Percentiles rank a stretch among this genome's conserved stretches.
Conservation (phyloP, 2,113 vertebrate species). For the Brachyhypopomus gauderio region DNA sequence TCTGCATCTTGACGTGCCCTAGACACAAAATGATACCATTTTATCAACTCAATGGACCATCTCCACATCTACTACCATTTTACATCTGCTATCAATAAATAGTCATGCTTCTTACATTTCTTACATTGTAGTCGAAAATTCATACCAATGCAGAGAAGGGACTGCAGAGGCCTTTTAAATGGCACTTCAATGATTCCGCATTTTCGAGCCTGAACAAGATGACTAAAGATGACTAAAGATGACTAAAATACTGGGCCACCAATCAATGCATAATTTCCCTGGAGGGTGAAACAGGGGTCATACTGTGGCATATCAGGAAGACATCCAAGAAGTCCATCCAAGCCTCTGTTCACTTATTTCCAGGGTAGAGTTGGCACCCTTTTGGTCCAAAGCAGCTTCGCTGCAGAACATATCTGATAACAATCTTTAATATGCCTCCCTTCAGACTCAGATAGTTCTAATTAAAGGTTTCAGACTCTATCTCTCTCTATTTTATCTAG, state of each 20-base stretch:
- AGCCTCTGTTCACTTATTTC: conserved; percentile 57
- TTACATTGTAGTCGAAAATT: too few species aligned
- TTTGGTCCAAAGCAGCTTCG: conserved; percentile 60
- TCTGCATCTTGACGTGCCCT: too few species aligned
- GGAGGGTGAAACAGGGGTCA: conserved; percentile 40
- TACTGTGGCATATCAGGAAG: conserved; percentile 51
- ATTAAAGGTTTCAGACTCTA: not conserved
- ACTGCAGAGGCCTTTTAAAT: not conserved
- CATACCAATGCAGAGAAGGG: too few species aligned
- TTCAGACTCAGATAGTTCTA: conserved; percentile 18
- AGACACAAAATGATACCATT: too few species aligned
- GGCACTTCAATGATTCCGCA: not conserved
- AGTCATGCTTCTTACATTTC: too few species aligned
- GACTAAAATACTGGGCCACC: conserved; percentile 26
- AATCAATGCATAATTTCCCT: conserved; percentile 34
- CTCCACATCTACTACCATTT: too few species aligned
- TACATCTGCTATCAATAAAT: too few species aligned
- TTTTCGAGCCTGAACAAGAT: not conserved
- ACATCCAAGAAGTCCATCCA: conserved; percentile 49
- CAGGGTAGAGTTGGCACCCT: conserved; percentile 64
- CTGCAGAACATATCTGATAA: conserved; percentile 50
- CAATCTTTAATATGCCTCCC: conserved; percentile 52
- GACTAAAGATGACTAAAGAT: not conserved
- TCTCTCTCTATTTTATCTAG: conserved; percentile 3
- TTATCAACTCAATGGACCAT: too few species aligned